A percentile compares a stretch with the other conserved stretches of the same genome.
phyloP scores from a whole-genome alignment of 2,113 vertebrate species.

The Chamaea fasciata region DNA sequence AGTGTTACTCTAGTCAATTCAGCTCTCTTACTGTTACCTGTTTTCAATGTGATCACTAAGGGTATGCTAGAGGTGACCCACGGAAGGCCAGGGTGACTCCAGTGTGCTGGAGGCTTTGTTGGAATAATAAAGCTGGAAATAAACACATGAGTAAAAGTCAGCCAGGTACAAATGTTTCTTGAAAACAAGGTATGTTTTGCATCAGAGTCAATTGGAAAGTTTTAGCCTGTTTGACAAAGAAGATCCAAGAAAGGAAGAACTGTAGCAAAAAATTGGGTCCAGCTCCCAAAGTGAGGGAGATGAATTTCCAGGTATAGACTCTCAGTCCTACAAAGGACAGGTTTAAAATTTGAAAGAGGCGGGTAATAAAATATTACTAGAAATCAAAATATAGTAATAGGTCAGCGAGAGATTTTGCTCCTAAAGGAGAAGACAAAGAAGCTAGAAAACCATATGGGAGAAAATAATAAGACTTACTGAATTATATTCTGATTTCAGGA shows the following conservation, averaged over 20 bases:
- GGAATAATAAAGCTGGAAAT: background rate
- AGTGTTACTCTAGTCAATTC: background rate
- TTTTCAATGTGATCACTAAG: fast-evolving
- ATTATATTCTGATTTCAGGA: background rate
- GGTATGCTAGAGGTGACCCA: background rate
- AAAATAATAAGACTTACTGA: background rate
- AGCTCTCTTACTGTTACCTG: background rate
- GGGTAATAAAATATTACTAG: background rate
- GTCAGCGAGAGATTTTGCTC: background rate
- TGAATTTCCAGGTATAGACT: background rate
- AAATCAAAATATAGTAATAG: background rate
- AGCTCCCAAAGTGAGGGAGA: background rate
- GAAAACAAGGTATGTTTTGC: background rate
- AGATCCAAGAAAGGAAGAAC: background rate
- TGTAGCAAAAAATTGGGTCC: background rate
- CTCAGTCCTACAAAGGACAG: background rate
- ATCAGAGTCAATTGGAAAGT: background rate
- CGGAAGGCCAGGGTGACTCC: background rate
- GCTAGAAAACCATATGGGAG: background rate
- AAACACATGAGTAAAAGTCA: background rate
- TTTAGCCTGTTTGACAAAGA: background rate
- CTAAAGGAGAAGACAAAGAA: background rate
- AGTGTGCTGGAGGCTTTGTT: background rate
- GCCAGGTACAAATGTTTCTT: background rate
- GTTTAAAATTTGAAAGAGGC: background rate